These are phyloP conservation scores for Poeciliopsis turrubarensis DNA, from an alignment of 2,113 vertebrate species.

Conservation along the genomic window DNA sequence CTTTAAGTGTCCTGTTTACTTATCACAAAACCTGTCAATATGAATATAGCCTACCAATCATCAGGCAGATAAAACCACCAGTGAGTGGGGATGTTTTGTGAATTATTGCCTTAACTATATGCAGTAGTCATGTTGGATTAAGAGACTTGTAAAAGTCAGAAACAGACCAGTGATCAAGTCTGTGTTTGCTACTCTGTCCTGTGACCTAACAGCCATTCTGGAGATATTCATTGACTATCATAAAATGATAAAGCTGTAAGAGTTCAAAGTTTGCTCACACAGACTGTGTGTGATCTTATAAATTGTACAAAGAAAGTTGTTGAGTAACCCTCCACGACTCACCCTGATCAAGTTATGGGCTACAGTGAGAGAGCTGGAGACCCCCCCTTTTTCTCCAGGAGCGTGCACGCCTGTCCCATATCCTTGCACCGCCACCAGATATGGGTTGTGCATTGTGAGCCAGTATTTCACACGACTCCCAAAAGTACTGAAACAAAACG, in stretches of 20 bases:
- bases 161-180: background rate
- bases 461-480: constrained; percentile 91
- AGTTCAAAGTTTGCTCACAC: constrained; percentile 54
- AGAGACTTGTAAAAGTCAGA: background rate
- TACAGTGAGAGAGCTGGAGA: constrained; percentile 80
- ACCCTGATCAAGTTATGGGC: constrained; percentile 97
- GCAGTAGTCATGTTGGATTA: background rate
- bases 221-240: constrained; percentile 36
- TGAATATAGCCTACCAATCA: constrained; percentile 12
- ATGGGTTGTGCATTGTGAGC: constrained; percentile 96
- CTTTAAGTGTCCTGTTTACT: constrained; percentile 45
- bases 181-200: constrained; percentile 10
- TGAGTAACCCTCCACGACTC: constrained; percentile 51
- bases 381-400: constrained; percentile 85
- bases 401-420: constrained; percentile 90
- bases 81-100: background rate
- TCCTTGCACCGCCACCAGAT: constrained; percentile 89
- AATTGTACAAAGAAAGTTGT: constrained; percentile 23
- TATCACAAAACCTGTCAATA: constrained; percentile 41
- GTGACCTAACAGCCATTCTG: constrained; percentile 11
- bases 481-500: constrained; percentile 90
- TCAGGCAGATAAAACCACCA: constrained; percentile 3
- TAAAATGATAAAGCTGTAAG: constrained; percentile 44
- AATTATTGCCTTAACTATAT: background rate
- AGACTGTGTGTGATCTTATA: constrained; percentile 1